A percentile compares a stretch with the other conserved stretches of the same genome.
phyloP scores from a whole-genome alignment of 2,113 vertebrate species.

The Jaculus jaculus region DNA sequence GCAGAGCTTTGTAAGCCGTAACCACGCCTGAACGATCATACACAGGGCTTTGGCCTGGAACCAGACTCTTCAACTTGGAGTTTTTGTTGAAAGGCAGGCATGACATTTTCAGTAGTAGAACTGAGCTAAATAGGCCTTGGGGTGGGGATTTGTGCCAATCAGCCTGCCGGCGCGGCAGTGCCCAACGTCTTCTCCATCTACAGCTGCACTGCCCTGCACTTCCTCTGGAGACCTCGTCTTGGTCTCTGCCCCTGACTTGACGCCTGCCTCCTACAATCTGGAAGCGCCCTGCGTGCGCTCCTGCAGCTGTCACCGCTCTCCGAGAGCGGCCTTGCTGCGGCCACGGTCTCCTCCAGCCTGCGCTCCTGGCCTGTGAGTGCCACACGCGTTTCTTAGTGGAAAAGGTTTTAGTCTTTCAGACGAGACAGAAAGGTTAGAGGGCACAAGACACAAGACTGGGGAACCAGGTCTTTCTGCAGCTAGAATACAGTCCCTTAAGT shows the following conservation, averaged over 20 bases:
- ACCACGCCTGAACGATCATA: neutral
- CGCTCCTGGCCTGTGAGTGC: neutral
- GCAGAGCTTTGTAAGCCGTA: neutral
- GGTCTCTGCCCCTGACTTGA: neutral
- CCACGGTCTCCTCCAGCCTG: no score
- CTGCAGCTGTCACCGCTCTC: neutral
- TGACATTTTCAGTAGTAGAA: slow-evolving; percentile 28
- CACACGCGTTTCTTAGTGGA: neutral
- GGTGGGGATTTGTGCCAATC: neutral
- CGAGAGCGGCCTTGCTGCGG: no score
- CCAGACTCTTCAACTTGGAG: neutral
- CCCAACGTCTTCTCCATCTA: neutral
- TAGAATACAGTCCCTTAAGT: neutral
- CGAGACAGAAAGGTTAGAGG: neutral
- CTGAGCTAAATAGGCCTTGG: neutral
- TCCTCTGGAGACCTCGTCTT: neutral
- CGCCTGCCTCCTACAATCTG: neutral
- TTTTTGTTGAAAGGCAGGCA: neutral
- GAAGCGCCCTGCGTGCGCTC: neutral
- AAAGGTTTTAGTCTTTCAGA: neutral
- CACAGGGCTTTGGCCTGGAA: neutral
- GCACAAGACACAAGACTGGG: fast-evolving
- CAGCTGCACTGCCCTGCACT: neutral
- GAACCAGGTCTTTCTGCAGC: neutral
- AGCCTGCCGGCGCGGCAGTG: neutral